Evolutionary conservation across 1,140 invertebrate species (phyloP).

Genomic region (Pseudachorutes palmiensis): DNA sequence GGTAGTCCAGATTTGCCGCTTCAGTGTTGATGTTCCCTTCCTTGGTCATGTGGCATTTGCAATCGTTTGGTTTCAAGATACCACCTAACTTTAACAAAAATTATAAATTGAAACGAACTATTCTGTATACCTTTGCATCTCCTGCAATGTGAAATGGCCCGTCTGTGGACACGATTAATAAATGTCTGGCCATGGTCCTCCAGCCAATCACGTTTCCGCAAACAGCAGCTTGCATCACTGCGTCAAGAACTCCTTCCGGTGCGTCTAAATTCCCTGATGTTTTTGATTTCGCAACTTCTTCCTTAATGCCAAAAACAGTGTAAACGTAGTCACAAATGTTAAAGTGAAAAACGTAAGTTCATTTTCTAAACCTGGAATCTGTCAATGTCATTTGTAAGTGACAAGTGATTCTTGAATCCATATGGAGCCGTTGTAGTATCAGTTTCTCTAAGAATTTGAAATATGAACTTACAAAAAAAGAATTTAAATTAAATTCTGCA

Average conservation of each 20-base stretch:
- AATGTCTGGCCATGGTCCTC: not conserved
- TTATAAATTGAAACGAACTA: slow-evolving; percentile 47
- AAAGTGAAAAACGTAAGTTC: slow-evolving; percentile 46
- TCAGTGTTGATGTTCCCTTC: slow-evolving; percentile 73
- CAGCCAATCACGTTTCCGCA: slow-evolving; percentile 43
- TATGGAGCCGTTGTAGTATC: slow-evolving; percentile 50
- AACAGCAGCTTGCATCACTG: slow-evolving; percentile 63
- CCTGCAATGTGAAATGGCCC: slow-evolving; percentile 56
- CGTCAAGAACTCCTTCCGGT: slow-evolving; percentile 70
- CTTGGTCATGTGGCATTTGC: slow-evolving; percentile 67
- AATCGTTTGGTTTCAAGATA: slow-evolving; percentile 89
- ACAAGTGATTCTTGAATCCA: slow-evolving; percentile 58
- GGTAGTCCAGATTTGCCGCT: slow-evolving; percentile 58
- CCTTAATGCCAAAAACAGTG: slow-evolving; percentile 24
- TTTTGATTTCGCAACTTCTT: slow-evolving; percentile 39
- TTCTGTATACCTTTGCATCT: slow-evolving; percentile 49
- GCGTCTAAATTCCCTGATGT: slow-evolving; percentile 61
- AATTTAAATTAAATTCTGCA: not conserved
- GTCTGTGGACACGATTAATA: slow-evolving; percentile 48
- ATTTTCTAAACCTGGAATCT: slow-evolving; percentile 2
- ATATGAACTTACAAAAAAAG: not conserved
- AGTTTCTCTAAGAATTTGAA: not conserved
- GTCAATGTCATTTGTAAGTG: slow-evolving; percentile 51
- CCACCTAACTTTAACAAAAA: slow-evolving; percentile 95
- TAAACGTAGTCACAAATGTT: slow-evolving; percentile 44